Percentiles rank a stretch among this genome's conserved stretches.
phyloP scores from a whole-genome alignment of 2,113 vertebrate genomes.

The Dipodomys merriami region DNA sequence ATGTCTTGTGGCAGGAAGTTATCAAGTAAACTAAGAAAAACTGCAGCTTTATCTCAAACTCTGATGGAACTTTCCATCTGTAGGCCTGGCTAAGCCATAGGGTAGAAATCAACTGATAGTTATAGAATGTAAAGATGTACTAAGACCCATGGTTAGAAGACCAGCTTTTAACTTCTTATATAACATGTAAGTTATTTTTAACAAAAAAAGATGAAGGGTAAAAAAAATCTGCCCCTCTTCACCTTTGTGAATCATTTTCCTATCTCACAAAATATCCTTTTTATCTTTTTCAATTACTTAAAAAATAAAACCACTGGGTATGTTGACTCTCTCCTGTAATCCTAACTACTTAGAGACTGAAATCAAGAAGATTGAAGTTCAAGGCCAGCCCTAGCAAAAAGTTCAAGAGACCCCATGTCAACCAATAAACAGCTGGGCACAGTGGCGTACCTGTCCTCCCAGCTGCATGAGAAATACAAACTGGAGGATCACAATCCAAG shows the following conservation, averaged over 20 bases:
- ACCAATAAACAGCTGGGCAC: too few species aligned
- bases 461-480: too few species aligned
- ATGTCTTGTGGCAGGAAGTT: not conserved
- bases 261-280: constrained; percentile 20
- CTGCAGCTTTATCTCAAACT: not conserved
- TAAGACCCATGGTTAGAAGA: not conserved
- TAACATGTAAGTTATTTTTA: not conserved
- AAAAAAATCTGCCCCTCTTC: not conserved
- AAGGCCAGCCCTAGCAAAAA: too few species aligned
- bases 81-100: not conserved
- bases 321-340: too few species aligned
- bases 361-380: too few species aligned
- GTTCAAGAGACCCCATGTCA: too few species aligned
- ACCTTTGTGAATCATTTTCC: not conserved
- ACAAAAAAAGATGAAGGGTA: not conserved
- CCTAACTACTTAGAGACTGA: too few species aligned
- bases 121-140: constrained; percentile 10
- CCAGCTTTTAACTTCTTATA: not conserved
- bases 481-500: too few species aligned
- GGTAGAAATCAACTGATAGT: not conserved
- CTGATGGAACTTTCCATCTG: not conserved
- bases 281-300: not conserved
- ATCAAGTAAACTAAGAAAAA: not conserved
- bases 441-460: too few species aligned
- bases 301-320: not conserved